A percentile compares a stretch with the other conserved stretches of the same genome.
These are phyloP conservation scores for Synergus itoensis DNA, from an alignment of 2,888 invertebrate genomes.

Conservation along the genomic window DNA sequence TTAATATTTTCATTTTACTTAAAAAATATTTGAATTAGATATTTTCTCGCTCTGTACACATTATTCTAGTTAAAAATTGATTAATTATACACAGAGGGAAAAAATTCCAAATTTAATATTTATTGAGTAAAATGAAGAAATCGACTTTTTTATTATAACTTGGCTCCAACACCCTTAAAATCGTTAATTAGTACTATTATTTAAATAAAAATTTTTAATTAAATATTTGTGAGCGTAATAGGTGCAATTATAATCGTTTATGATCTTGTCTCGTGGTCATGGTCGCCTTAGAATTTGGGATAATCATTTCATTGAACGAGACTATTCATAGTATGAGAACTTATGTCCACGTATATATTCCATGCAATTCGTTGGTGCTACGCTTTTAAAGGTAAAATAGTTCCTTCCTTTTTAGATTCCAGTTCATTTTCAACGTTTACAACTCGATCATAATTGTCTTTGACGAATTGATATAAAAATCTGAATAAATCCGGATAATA, in stretches of 20 bases:
- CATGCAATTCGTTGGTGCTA: not conserved
- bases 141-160: too few species aligned
- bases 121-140: too few species aligned
- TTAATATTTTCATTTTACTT: too few species aligned
- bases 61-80: too few species aligned
- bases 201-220: not conserved
- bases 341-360: not conserved
- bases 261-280: slow-evolving; percentile 1
- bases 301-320: slow-evolving; percentile 32
- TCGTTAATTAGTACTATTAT: not conserved
- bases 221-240: not conserved
- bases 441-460: not conserved
- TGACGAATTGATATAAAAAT: not conserved
- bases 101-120: too few species aligned
- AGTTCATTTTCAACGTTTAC: not conserved
- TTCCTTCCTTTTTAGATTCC: not conserved
- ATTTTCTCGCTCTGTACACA: too few species aligned
- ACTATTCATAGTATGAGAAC: slow-evolving; percentile 18
- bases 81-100: too few species aligned
- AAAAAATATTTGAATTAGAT: too few species aligned
- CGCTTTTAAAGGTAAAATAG: not conserved
- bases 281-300: slow-evolving; percentile 25
- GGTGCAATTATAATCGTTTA: slow-evolving; percentile 8
- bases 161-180: too few species aligned
- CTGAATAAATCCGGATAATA: too few species aligned